These are phyloP conservation scores for Pholis gunnellus DNA, from an alignment of 2,113 vertebrate genomes.

Conservation along the genomic window DNA sequence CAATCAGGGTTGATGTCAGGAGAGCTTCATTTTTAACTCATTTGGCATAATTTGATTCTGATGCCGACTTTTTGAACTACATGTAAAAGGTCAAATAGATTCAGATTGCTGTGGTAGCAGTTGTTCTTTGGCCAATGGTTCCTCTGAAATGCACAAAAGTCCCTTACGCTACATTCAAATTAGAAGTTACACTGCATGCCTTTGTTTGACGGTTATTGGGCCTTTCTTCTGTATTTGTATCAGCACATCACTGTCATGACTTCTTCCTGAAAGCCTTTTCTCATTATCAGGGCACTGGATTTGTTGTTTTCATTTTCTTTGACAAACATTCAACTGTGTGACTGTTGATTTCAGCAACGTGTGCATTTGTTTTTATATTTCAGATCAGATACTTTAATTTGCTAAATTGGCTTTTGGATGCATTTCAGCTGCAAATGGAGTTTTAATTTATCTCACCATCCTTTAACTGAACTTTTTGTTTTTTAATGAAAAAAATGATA, in stretches of 20 bases:
- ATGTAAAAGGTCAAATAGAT: background rate
- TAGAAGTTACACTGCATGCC: background rate
- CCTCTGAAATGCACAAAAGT: background rate
- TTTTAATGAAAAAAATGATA: background rate
- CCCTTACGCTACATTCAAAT: background rate
- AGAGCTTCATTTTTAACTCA: background rate
- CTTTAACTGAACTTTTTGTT: background rate
- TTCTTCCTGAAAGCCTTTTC: background rate
- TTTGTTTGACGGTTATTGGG: background rate
- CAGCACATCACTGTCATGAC: background rate
- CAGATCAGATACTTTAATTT: background rate
- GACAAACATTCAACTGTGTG: background rate
- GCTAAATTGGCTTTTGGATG: constrained; percentile 1
- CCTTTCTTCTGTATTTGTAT: constrained; percentile 8
- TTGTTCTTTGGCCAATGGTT: background rate
- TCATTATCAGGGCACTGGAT: background rate
- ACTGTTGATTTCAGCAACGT: background rate
- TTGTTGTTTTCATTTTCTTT: constrained; percentile 12
- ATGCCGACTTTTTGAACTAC: background rate
- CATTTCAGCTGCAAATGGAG: background rate
- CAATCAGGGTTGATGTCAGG: constrained; percentile 17
- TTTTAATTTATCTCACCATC: background rate
- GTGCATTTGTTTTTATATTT: background rate
- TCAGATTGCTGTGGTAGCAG: background rate
- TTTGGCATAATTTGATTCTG: background rate